A percentile compares a stretch with the other conserved stretches of the same genome.
These are phyloP conservation scores for Gymnoscopelus braueri DNA, from an alignment of 2,797 vertebrate species.

Conservation along the genomic window DNA sequence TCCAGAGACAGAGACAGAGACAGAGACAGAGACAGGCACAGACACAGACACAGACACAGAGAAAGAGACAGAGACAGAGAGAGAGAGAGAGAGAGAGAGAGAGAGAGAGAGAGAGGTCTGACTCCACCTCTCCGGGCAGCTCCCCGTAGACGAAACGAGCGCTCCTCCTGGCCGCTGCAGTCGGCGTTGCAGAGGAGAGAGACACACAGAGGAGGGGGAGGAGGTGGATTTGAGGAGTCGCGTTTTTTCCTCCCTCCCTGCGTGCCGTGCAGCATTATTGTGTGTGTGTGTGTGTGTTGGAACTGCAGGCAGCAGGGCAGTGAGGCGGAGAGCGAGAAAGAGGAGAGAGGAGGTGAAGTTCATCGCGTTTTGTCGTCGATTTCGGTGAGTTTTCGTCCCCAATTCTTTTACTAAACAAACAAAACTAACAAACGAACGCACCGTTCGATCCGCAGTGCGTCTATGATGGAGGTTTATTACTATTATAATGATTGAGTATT, in stretches of 20 bases:
- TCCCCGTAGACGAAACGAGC: not conserved
- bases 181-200: slow-evolving; percentile 9
- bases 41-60: no score
- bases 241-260: slow-evolving; percentile 3
- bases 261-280: slow-evolving; percentile 3
- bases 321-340: not conserved
- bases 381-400: slow-evolving; percentile 8
- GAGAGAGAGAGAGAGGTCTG: no score
- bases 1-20: no score
- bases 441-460: no score
- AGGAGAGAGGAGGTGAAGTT: slow-evolving; percentile 12
- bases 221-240: slow-evolving; percentile 2
- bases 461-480: no score
- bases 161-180: slow-evolving; percentile 12
- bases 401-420: no score
- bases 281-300: slow-evolving; percentile 3
- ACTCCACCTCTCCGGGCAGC: not conserved
- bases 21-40: no score
- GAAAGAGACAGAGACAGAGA: no score
- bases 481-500: no score
- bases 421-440: no score
- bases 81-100: no score
- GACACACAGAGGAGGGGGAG: not conserved
- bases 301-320: not conserved
- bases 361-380: slow-evolving; percentile 5